Percentiles rank a stretch among this genome's conserved stretches.
These are phyloP conservation scores for Rhizoglyphus robini DNA, from an alignment of 1,140 invertebrate genomes.

Conservation along the genomic window DNA sequence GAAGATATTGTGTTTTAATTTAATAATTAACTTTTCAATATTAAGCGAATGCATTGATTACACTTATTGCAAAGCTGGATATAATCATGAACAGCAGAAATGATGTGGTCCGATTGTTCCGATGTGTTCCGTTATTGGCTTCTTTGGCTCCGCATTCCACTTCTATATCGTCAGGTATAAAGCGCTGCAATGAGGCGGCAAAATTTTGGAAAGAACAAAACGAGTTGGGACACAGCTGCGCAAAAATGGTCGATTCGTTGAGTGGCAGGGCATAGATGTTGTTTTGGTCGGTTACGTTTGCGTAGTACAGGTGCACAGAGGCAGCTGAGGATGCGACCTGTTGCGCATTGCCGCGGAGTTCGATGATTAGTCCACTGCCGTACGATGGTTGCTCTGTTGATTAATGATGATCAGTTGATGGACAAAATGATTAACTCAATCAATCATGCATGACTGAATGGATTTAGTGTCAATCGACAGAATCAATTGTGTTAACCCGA, in stretches of 20 bases:
- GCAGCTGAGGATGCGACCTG: background rate
- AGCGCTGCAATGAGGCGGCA: background rate
- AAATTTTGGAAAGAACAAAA: background rate
- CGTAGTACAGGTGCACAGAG: background rate
- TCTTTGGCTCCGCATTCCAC: background rate
- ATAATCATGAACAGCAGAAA: too few relatives aligned
- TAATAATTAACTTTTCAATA: background rate
- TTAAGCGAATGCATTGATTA: background rate
- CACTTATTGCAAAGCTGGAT: background rate
- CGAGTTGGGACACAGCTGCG: background rate
- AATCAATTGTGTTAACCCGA: too few relatives aligned
- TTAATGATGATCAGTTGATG: background rate
- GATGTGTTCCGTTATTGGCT: background rate
- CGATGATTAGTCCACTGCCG: background rate
- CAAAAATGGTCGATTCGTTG: background rate
- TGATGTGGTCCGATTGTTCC: too few relatives aligned
- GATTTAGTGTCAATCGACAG: too few relatives aligned
- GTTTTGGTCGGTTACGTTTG: background rate
- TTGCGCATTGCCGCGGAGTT: background rate
- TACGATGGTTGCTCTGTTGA: background rate
- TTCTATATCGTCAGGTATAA: background rate
- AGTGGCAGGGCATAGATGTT: background rate
- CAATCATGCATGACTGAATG: too few relatives aligned
- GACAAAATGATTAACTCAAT: background rate
- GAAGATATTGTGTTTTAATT: too few relatives aligned